phyloP scores from a whole-genome alignment of 1,140 invertebrate species.

The Pseudoatta argentina region DNA sequence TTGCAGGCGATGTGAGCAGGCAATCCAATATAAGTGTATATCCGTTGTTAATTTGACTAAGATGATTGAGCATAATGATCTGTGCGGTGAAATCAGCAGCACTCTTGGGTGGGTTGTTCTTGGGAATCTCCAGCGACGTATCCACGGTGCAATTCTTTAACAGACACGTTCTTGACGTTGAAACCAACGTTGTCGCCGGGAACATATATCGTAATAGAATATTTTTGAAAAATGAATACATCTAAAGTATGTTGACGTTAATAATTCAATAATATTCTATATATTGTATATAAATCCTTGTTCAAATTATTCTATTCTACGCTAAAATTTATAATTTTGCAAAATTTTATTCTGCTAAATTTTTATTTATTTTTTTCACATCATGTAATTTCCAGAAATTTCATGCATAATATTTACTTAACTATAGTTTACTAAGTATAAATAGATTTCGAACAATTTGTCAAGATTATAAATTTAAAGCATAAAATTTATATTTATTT shows the following conservation, averaged over 20 bases:
- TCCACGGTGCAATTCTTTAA: conserved; percentile 98
- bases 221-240: neutral
- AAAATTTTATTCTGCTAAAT: conserved; percentile 24
- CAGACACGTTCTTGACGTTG: conserved; percentile 99
- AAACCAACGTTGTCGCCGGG: conserved; percentile 99
- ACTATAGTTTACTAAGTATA: neutral
- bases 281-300: no score
- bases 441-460: neutral
- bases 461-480: neutral
- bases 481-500: no score
- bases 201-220: neutral
- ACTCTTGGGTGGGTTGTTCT: conserved; percentile 97
- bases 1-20: conserved; percentile 99
- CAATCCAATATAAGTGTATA: conserved; percentile 99
- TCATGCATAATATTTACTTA: neutral
- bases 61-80: conserved; percentile 99
- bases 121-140: conserved; percentile 98
- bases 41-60: conserved; percentile 98
- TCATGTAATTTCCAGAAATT: neutral
- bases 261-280: neutral
- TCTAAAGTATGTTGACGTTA: neutral
- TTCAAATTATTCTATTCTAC: no score
- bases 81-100: conserved; percentile 97
- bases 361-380: neutral
- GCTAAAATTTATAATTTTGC: neutral